These are phyloP conservation scores for Dissostichus mawsoni DNA, from an alignment of 2,113 vertebrate genomes.

Conservation along the genomic window DNA sequence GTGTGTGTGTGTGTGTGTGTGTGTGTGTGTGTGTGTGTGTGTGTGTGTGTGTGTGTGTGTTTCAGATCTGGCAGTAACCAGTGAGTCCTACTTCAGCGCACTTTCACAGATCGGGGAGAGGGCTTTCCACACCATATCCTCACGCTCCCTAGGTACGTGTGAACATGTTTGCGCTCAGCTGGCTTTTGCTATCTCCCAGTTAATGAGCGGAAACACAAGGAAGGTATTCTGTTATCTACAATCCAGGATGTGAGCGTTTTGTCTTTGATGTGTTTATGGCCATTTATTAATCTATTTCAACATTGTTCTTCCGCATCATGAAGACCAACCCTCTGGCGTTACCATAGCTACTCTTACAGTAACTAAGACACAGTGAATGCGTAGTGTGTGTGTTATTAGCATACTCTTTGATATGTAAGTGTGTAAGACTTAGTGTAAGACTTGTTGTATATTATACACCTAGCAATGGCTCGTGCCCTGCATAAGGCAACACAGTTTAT, in stretches of 20 bases:
- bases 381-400: not conserved
- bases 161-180: not conserved
- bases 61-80: conserved; percentile 87
- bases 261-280: conserved; percentile 9
- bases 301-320: not conserved
- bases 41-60: conserved; percentile 40
- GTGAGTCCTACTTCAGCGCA: conserved; percentile 92
- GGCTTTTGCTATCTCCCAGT: not conserved
- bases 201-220: not conserved
- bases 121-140: conserved; percentile 88
- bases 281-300: conserved; percentile 22
- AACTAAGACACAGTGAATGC: not conserved
- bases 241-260: not conserved
- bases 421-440: not conserved
- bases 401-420: not conserved
- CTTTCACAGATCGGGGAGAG: conserved; percentile 92
- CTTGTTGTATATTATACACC: not conserved
- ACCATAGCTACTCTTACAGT: conserved; percentile 24
- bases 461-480: not conserved
- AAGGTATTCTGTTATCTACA: not conserved
- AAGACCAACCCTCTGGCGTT: conserved; percentile 20
- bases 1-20: not conserved
- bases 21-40: conserved; percentile 12
- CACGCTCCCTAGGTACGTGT: conserved; percentile 86
- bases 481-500: not conserved